Evolutionary conservation across 1,140 invertebrate species (phyloP), one percentile per base, ranked within the genome.

Genomic region (Caenorhabditis latens): DNA sequence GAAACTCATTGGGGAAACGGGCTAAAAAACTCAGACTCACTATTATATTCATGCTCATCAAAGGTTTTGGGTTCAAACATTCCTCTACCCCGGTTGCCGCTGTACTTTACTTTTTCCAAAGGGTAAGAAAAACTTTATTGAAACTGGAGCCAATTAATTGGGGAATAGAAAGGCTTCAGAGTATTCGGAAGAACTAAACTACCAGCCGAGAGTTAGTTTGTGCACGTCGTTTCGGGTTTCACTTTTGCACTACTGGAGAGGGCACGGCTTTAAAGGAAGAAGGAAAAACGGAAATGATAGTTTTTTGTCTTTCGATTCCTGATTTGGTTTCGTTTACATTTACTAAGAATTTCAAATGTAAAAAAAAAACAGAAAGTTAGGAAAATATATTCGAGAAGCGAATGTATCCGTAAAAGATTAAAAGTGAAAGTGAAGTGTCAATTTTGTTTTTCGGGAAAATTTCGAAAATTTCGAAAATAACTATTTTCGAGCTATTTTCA

Each of bases 81-180:
- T 65, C 24, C 9, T 11, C 40, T 40, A 40, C n/a, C n/a, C 16
- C 14, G n/a, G 3, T 58, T 21, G 32, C 32, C 32, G 32, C 32
- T 32, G 32, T 58, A 8, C 7, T 58, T 16, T 21, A 58, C n/a
- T 58, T 58, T 58, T 58, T 58, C 5, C 57, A 61, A 21, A 71
- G 1, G 16, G 53, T 21, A 24, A 79, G n/a, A 24, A 21, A 7
- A 50, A 79, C n/a, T n/a, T 71, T 71, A 79, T 79, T 79, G 46
- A 79, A 79, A 79, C 71, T 79, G 46, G 46, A 50, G n/a, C 71
- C 71, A 79, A 79, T 79, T 79, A 79, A 79, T 79, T 79, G 71
- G n/a, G 67, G 67, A 71, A 79, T 11, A 11, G 16, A 16, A 53
- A 50, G 71, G 71, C 46, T 32, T 43, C 46, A 21, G 4, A 50